Conservation (phyloP, 1,140 invertebrate genomes). For the Bombus picipes region DNA sequence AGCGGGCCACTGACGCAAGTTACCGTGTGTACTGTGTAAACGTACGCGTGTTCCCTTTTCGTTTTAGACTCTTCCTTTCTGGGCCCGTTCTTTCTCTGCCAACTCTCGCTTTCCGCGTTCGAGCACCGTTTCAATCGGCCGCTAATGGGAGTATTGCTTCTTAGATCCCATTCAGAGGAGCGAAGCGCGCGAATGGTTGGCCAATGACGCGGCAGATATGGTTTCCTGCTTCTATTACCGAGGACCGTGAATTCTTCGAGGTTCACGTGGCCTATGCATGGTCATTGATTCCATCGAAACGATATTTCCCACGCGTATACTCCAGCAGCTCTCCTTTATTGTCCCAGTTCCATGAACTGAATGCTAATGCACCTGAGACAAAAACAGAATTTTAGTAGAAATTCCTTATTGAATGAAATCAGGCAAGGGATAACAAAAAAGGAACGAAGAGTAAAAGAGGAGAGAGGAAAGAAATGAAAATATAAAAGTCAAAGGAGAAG, state of each 20-base stretch:
- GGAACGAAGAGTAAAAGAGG: neutral
- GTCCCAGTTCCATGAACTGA: too few relatives aligned
- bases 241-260: neutral
- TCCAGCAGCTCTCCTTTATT: neutral
- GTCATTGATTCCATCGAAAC: neutral
- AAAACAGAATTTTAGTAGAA: neutral
- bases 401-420: neutral
- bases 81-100: neutral
- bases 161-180: constrained; percentile 56
- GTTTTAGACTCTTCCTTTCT: constrained; percentile 7
- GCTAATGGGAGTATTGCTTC: constrained; percentile 70
- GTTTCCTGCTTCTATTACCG: neutral
- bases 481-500: too few relatives aligned
- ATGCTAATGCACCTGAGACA: too few relatives aligned
- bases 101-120: constrained; percentile 25
- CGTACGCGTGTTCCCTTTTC: constrained; percentile 62
- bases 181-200: neutral
- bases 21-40: constrained; percentile 74
- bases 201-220: constrained; percentile 26
- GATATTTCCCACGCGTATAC: neutral
- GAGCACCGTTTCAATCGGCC: constrained; percentile 64
- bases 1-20: constrained; percentile 79
- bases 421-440: neutral
- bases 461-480: neutral
- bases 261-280: neutral